A percentile compares a stretch with the other conserved stretches of the same genome.
These are phyloP conservation scores for Apantesis nais DNA, from an alignment of 2,888 invertebrate genomes.

Conservation along the genomic window DNA sequence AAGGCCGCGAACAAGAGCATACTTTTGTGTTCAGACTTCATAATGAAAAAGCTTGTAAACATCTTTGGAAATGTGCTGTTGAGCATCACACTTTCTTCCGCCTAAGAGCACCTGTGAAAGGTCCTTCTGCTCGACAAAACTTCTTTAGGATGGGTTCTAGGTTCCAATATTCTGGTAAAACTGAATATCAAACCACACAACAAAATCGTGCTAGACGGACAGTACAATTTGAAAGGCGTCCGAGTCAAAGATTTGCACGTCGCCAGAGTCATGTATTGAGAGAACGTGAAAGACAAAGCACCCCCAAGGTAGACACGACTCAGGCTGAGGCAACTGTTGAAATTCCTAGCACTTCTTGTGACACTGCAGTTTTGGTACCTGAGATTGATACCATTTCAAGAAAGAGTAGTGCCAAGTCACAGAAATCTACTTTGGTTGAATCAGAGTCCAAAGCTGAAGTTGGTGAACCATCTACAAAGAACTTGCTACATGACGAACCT, in stretches of 20 bases:
- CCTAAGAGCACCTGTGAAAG: constrained; percentile 94
- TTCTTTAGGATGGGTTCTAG: constrained; percentile 99
- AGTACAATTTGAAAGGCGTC: constrained; percentile 97
- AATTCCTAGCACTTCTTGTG: constrained; percentile 65
- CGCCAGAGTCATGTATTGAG: constrained; percentile 95
- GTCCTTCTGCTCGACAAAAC: constrained; percentile 95
- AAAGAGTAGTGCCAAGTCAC: constrained; percentile 85
- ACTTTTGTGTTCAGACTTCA: constrained; percentile 98
- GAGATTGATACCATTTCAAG: constrained; percentile 76
- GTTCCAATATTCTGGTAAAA: constrained; percentile 97
- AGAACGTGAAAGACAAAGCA: constrained; percentile 89
- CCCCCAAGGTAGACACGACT: constrained; percentile 64
- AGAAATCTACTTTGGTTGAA: constrained; percentile 79
- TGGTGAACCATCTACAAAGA: constrained; percentile 74
- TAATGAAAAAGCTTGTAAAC: constrained; percentile 99
- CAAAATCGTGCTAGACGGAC: constrained; percentile 95
- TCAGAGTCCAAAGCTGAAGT: constrained; percentile 55
- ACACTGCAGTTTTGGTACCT: constrained; percentile 48
- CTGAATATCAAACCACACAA: constrained; percentile 98
- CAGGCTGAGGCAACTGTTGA: constrained; percentile 63
- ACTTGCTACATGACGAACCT: constrained; percentile 71
- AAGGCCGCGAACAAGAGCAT: constrained; percentile 98
- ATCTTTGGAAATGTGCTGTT: constrained; percentile 99
- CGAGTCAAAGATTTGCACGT: constrained; percentile 97
- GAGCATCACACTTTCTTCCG: constrained; percentile 99